Base-by-base conservation (phyloP, 2,113 vertebrate genomes). In the Clarias batrachus region DNA sequence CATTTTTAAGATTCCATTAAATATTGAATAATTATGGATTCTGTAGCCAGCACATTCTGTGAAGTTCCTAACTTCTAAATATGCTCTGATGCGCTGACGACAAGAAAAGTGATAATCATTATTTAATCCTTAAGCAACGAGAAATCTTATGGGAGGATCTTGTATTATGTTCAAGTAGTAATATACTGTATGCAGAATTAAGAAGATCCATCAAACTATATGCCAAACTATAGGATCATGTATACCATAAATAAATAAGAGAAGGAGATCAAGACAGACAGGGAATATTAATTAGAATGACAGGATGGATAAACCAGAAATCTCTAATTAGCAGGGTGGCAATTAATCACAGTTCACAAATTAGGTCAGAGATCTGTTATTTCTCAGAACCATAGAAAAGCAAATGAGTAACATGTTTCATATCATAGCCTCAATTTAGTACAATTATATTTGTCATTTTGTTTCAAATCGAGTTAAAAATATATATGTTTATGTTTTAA, bases 261-360 rank as follows among this genome's bases (percentile, higher is more conserved):
- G 30, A 70, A 33, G 30, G 16, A 33, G 27, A 30, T 33, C 4
- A 14, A 30, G 27, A 33, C 16, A 70, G 63, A 14, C 4, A 11
- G n/a, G n/a, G 4, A 66, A 41, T 30, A 30, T 83, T 68, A 73
- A 17, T 12, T 27, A 16, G 27, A 68, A 83, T 71, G 54, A 73
- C 52, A 85, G 19, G 57, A 71, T 81, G 19, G 59, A 6, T 48
- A 48, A 30, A 70, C 41, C 60, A 76, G 48, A 76, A 21, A 19
- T 56, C 54, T 85, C 17, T 76, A 48, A 79, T 71, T 59, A 30
- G 19, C 66, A 62, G 21, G 7, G 59, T 70, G 63, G 78, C 70
- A 85, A 76, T 82, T 85, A 85, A 88, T 88, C 78, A 76, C 41
- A 62, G 14, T 17, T 52, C 57, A 63, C 59, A 76, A 85, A 85